Evolutionary conservation across 2,797 vertebrate species (phyloP).

Genomic region (Ctenochaetus hawaiiensis): DNA sequence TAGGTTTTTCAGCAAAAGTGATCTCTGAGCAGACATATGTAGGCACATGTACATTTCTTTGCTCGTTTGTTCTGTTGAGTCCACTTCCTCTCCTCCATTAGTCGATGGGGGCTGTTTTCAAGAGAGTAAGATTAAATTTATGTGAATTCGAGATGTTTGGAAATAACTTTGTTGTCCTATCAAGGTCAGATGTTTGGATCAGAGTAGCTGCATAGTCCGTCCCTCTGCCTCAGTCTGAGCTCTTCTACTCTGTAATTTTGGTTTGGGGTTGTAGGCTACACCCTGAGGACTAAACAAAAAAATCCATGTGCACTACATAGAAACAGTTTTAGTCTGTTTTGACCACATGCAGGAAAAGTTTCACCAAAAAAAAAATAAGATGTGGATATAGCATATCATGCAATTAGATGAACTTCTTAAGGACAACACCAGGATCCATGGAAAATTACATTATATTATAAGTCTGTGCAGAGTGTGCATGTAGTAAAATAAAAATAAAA

Average conservation of each 20-base stretch:
- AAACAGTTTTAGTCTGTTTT: conserved; percentile 44
- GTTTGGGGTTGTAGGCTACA: conserved; percentile 64
- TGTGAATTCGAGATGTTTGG: conserved; percentile 18
- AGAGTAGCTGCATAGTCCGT: conserved; percentile 15
- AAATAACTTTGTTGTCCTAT: conserved; percentile 13
- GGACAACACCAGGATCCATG: conserved; percentile 47
- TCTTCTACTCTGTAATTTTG: conserved; percentile 76
- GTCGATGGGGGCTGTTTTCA: conserved; percentile 1
- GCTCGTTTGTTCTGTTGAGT: not conserved
- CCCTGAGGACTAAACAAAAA: conserved; percentile 52
- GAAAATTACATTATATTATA: conserved; percentile 58
- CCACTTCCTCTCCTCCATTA: not conserved
- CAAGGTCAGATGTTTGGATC: conserved; percentile 37
- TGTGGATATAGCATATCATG: conserved; percentile 55
- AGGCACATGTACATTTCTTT: not conserved
- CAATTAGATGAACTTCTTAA: conserved; percentile 56
- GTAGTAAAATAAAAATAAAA: conserved; percentile 53
- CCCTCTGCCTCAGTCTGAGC: conserved; percentile 24
- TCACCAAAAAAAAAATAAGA: conserved; percentile 41
- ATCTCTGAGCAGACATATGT: conserved; percentile 2
- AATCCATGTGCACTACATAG: conserved; percentile 38
- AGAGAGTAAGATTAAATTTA: not conserved
- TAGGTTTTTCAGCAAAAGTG: conserved; percentile 1
- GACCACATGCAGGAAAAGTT: conserved; percentile 57
- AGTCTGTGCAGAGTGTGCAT: conserved; percentile 58